Percentiles rank a stretch among this genome's conserved stretches.
Conservation (phyloP, 2,888 invertebrate genomes). For the Chrysolina oricalcia region DNA sequence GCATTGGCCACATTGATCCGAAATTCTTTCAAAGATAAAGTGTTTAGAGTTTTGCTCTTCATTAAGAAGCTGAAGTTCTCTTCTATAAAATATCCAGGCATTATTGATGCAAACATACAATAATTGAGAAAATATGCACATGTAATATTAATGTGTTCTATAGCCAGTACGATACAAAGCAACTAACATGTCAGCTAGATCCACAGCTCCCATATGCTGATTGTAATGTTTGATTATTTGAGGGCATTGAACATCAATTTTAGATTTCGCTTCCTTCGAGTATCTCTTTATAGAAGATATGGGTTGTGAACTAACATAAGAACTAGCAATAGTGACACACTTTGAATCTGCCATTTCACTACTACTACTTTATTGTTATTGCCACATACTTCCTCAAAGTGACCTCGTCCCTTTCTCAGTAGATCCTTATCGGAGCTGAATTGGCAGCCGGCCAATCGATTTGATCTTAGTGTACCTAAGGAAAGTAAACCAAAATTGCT, state of each 20-base stretch:
- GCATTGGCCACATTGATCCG: conserved; percentile 13
- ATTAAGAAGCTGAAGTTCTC: conserved; percentile 22
- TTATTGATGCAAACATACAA: conserved; percentile 33
- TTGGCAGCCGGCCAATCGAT: conserved; percentile 13
- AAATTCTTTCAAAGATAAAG: conserved; percentile 24
- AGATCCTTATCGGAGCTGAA: conserved; percentile 18
- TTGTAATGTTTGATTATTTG: too few relatives aligned
- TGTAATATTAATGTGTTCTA: conserved; percentile 29
- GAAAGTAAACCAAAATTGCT: conserved; percentile 32
- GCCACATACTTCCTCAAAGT: neutral
- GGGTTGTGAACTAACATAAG: too few relatives aligned
- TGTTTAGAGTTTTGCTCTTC: conserved; percentile 15
- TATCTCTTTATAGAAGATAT: too few relatives aligned
- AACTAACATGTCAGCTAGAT: conserved; percentile 34
- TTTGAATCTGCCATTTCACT: conserved; percentile 32
- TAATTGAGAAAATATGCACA: conserved; percentile 30
- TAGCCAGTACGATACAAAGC: conserved; percentile 27
- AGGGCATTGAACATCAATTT: too few relatives aligned
- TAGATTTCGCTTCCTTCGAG: too few relatives aligned
- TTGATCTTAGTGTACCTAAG: conserved; percentile 24
- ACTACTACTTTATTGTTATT: conserved; percentile 21
- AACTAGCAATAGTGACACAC: too few relatives aligned
- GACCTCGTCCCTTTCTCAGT: conserved; percentile 23
- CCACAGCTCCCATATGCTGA: too few relatives aligned
- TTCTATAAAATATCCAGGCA: conserved; percentile 33